phyloP scores from a whole-genome alignment of 2,888 invertebrate genomes.

The Drosophila limbata region DNA sequence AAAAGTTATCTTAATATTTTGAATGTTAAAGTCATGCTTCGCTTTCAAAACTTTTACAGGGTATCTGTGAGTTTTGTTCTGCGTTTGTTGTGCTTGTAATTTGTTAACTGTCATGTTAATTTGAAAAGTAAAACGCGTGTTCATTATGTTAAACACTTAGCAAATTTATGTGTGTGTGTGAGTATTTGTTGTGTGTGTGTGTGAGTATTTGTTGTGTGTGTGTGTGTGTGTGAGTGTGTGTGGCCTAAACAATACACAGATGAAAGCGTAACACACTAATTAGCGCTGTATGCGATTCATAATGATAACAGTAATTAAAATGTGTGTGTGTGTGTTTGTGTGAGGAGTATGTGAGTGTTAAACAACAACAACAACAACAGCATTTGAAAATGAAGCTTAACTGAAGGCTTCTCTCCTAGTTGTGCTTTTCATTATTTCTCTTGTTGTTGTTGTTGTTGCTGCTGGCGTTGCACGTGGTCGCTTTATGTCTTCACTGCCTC shows the following conservation, averaged over 20 bases:
- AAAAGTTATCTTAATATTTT: background rate
- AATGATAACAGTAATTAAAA: slow-evolving; percentile 81
- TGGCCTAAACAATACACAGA: slow-evolving; percentile 63
- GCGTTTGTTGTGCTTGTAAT: background rate
- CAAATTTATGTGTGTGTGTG: slow-evolving; percentile 13
- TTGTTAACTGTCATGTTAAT: slow-evolving; percentile 80
- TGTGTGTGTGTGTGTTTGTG: slow-evolving; percentile 39
- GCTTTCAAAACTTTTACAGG: background rate
- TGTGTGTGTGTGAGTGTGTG: slow-evolving; percentile 14
- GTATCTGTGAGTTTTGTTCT: background rate
- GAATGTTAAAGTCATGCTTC: background rate
- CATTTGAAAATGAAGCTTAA: background rate
- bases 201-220: slow-evolving; percentile 7
- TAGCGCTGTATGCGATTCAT: slow-evolving; percentile 79
- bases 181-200: slow-evolving; percentile 7
- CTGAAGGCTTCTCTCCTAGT: background rate
- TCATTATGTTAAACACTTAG: slow-evolving; percentile 81
- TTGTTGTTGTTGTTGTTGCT: slow-evolving; percentile 1
- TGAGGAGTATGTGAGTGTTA: slow-evolving; percentile 27
- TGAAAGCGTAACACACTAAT: slow-evolving; percentile 80
- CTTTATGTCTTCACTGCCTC: background rate
- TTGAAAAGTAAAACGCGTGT: slow-evolving; percentile 72
- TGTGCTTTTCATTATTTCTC: background rate
- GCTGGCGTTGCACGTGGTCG: slow-evolving; percentile 12
- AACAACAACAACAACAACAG: slow-evolving; percentile 28